Base-by-base conservation (phyloP, 2,888 invertebrate species). In the Meghimatium bilineatum region DNA sequence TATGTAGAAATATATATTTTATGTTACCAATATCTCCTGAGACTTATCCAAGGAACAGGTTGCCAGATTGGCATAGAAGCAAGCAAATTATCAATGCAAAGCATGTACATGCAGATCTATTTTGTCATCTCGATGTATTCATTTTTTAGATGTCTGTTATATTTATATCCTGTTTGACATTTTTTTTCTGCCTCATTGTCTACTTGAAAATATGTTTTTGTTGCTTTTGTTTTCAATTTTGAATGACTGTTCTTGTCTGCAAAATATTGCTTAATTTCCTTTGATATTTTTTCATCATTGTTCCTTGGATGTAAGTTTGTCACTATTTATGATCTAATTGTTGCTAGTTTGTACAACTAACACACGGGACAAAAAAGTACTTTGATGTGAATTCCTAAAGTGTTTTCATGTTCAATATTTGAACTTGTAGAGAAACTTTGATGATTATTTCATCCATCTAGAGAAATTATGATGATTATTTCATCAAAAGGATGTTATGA, bases 1-100 rank as follows among this genome's bases (percentile, higher is more conserved):
- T 76, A 76, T 17, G 56, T 63, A 44, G 5, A 44, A 8, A 44
- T 8, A 44, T 44, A 44, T 44, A 44, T 44, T 8, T 26, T 20
- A 17, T 38, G 34, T 29, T 32, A 14, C n/a, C 23, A 26, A n/a
- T 44, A 72, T 23, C 14, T 32, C 67, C 34, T 67, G 38, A 26
- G 32, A 14, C 23, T 49, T 34, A 67, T 49, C 34, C 69, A 81
- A 81, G 81, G 81, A 75, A 63, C 74, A 74, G 81, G 80, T 66
- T 75, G 17, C n/a, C 26, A 38, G 12, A 12, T 67, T 52, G 29
- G 81, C 74, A 74, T 60, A 44, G 36, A 81, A 74, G 81, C 81
- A 81, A 81, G 81, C 81, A 81, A 81, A 67, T 32, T 74, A 81
- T 80, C 81, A 81, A 81, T 81, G 81, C 81, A 81, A 81, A 74